These are phyloP conservation scores for Danio choprae DNA, from an alignment of 2,797 vertebrate genomes.

Conservation along the genomic window DNA sequence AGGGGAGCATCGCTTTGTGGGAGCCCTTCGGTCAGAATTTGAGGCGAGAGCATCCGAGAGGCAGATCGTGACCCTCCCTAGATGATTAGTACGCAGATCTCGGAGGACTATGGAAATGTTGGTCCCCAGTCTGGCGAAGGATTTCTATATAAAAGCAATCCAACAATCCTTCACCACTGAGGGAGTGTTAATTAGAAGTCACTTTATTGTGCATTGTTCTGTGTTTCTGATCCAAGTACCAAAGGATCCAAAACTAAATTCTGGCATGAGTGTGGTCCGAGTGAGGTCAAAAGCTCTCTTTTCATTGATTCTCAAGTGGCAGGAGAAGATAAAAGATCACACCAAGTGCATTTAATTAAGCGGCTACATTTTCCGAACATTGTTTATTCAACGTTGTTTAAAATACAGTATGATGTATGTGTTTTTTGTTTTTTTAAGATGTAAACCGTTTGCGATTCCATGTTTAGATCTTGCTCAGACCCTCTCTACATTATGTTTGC, in stretches of 20 bases:
- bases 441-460: too few relatives aligned
- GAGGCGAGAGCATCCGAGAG: conserved; percentile 54
- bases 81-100: conserved; percentile 57
- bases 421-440: too few relatives aligned
- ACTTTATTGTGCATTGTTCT: conserved; percentile 61
- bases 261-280: conserved; percentile 38
- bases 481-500: too few relatives aligned
- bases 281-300: conserved; percentile 25
- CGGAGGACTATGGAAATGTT: conserved; percentile 62
- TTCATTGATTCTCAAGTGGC: conserved; percentile 25
- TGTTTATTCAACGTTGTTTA: neutral
- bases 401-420: neutral
- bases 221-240: conserved; percentile 58
- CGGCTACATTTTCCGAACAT: neutral
- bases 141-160: conserved; percentile 58
- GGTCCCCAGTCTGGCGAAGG: conserved; percentile 62
- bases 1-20: conserved; percentile 52
- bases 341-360: conserved; percentile 2
- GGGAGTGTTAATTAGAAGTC: conserved; percentile 71
- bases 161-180: conserved; percentile 62
- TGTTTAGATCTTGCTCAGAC: too few relatives aligned
- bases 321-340: conserved; percentile 17
- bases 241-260: conserved; percentile 52
- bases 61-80: conserved; percentile 60
- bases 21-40: conserved; percentile 54